These are phyloP conservation scores for Chiloscyllium punctatum DNA, from an alignment of 2,797 vertebrate genomes.

Conservation along the genomic window DNA sequence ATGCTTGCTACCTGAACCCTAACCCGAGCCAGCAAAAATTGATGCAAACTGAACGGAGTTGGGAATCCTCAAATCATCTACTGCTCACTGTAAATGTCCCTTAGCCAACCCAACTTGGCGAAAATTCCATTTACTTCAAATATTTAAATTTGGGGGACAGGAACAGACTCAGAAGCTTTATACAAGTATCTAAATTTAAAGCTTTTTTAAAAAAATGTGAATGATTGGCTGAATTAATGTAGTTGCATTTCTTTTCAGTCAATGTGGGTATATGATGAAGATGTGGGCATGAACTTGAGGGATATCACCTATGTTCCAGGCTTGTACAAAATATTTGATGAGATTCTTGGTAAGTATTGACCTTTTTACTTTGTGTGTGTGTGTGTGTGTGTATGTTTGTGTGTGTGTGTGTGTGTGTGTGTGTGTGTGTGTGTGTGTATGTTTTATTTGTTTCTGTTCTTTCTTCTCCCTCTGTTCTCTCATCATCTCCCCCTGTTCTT, in stretches of 20 bases:
- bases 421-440: not conserved
- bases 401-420: not conserved
- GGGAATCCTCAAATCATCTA: no score
- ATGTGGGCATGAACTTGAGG: slow-evolving; percentile 89
- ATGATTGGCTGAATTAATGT: not conserved
- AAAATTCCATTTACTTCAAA: no score
- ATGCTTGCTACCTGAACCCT: not conserved
- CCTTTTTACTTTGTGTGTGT: not conserved
- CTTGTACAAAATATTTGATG: slow-evolving; percentile 98
- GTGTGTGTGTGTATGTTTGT: not conserved
- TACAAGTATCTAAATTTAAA: not conserved
- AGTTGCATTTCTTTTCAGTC: slow-evolving; percentile 59
- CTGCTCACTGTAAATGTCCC: no score
- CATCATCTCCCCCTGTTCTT: not conserved
- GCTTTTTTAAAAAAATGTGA: not conserved
- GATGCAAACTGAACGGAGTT: no score
- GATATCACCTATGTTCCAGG: slow-evolving; percentile 95
- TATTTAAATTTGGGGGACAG: not conserved
- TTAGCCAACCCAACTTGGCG: no score
- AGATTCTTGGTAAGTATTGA: slow-evolving; percentile 86
- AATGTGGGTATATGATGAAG: slow-evolving; percentile 99
- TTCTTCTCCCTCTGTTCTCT: no score
- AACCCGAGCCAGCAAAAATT: not conserved
- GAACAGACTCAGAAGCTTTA: not conserved
- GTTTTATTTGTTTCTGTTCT: not conserved